Evolutionary conservation across 1,140 invertebrate species (phyloP), one percentile per base, ranked within the genome.

Genomic region (Brachionus calyciflorus): DNA sequence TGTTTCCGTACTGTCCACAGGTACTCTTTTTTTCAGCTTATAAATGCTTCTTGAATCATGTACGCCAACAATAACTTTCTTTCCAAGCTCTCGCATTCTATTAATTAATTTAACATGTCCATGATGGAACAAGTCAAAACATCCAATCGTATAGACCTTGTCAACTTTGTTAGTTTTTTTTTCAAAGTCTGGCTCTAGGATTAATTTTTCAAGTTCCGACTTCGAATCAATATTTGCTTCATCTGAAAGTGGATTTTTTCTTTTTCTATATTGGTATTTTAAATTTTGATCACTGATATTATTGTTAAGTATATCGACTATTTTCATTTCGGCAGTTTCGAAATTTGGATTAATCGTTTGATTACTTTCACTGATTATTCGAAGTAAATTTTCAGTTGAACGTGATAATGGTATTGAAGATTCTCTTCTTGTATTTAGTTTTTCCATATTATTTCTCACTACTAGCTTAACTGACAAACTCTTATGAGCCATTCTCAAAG

Each of bases 111-210:
- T 77, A 4, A 80, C 68, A 69, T 83, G 82, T 26, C 82, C 82
- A 12, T 79, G 55, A 49, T 83, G 82, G 65, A 83, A 83, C 10
- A 83, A 69, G 65, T 83, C 82, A 78, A 83, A 83, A 73, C 82
- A 83, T 24, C 82, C 82, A 14, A 83, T 78, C 0, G 82, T 82
- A 78, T 81, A 83, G 7, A 83, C 81, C 57, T 80, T 79, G 46
- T 82, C 81, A 19, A 80, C 81, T 14, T 79, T 60, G 1, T 37
- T 48, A 0, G 78, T 37, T 12, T 33, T 37, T 55, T 49, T 24
- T n/a, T 46, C 51, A n/a, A 7, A 19, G 2, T 17, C 10, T 21
- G 30, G 7, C n/a, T 19, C 46, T 26, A 46, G 24, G 19, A 12
- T 5, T 26, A 2, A n/a, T 33, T 44, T 60, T 28, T 73, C 46